Evolutionary conservation across 2,113 vertebrate species (phyloP), one percentile per base, ranked within the genome.

Genomic region (Clupea harengus): DNA sequence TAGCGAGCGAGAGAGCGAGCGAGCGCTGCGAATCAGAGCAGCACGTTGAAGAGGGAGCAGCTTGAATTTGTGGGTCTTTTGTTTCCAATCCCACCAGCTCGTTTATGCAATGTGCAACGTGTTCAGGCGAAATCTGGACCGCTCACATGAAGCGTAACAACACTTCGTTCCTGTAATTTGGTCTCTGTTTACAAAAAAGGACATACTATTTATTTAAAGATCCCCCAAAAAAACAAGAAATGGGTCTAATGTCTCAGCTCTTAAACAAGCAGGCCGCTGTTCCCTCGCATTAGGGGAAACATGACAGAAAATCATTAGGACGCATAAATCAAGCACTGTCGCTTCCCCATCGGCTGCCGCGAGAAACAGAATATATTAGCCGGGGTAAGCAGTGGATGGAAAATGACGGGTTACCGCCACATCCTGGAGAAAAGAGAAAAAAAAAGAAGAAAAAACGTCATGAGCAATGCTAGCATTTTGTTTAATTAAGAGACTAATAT

Each of bases 281-380:
- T 78, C 32, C 28, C 28, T 78, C 9, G 72, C 72, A 78, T 78
- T 32, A 32, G 72, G 28, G 72, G 13, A 32, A 78, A 32, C 72
- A 32, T 78, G 72, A 78, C 72, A 39, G 72, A 44, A 78, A 78
- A 78, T 78, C 72, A 78, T 78, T 78, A 39, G 72, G 72, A 78
- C 4, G 72, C 72, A 78, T 78, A 78, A 78, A 78, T 78, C 72
- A 78, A 78, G 72, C 72, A 39, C 11, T 15, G 72, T 18, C 13
- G 72, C 72, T 9, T 78, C 72, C 72, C 72, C 72, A 18, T 78
- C 32, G 28, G 72, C 72, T 39, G 72, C 72, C 11, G 25, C 17
- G 28, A 1, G 28, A 75, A 75, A 78, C 32, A 18, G 72, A 78
- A 78, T 32, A 78, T 15, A 78, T 78, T 78, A 32, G 72, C 72